Evolutionary conservation across 2,797 vertebrate species (phyloP).

Genomic region (Micromesistius poutassou): DNA sequence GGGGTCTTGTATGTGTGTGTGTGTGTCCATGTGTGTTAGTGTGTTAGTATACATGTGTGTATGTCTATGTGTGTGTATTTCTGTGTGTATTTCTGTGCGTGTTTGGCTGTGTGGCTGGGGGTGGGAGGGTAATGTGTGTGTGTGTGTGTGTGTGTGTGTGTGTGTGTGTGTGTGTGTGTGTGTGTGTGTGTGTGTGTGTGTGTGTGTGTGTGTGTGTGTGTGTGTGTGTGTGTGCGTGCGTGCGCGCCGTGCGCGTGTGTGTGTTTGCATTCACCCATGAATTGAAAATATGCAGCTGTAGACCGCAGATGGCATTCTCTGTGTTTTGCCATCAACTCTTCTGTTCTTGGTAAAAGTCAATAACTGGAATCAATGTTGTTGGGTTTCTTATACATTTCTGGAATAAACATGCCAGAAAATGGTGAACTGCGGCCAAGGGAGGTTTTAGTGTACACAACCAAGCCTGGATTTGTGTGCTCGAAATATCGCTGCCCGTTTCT

Average conservation of each 20-base stretch:
- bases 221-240: too few species aligned
- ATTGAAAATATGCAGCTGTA: constrained; percentile 13
- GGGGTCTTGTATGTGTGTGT: too few species aligned
- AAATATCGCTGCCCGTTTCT: neutral
- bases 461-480: constrained; percentile 25
- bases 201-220: neutral
- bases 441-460: constrained; percentile 28
- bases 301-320: constrained; percentile 20
- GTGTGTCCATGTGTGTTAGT: too few species aligned
- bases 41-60: too few species aligned
- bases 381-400: constrained; percentile 15
- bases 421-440: constrained; percentile 28
- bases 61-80: neutral
- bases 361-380: constrained; percentile 27
- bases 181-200: neutral
- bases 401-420: constrained; percentile 28
- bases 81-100: neutral
- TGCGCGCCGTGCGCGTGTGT: neutral
- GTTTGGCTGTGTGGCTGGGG: too few species aligned
- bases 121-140: too few species aligned
- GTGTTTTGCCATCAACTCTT: constrained; percentile 27
- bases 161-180: neutral
- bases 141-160: neutral
- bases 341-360: constrained; percentile 47
- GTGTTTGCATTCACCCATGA: neutral